Base-by-base conservation (phyloP, 2,113 vertebrate species). In the Psilopogon haemacephalus region DNA sequence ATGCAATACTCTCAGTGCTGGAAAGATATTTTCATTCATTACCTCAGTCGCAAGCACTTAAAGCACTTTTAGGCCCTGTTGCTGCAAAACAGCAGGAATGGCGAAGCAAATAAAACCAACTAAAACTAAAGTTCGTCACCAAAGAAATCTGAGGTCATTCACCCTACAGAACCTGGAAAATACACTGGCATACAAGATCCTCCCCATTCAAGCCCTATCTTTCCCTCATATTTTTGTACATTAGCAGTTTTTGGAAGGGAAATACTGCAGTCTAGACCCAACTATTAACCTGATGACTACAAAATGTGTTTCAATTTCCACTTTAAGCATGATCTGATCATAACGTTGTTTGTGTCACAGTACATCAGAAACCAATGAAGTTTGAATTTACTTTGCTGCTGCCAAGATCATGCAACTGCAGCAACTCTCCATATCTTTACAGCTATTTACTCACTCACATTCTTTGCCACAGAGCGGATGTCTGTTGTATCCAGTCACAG, bases 11-110 rank as follows among this genome's bases (percentile, higher is more conserved):
- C 96, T 96, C 97, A 95, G 98, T 98, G 98, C 98, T 97, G 95
- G 97, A 97, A 98, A 98, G 98, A 98, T 98, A 99, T 99, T 99
- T 99, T 98, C 98, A 99, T 99, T 99, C 98, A 99, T 99, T 99
- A 99, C 98, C 97, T 97, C 97, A 98, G 98, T 99, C 99, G 98
- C 98, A 98, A 98, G 98, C 99, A 99, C 99, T 99, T 99, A 99
- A 98, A 98, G 98, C 98, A 99, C 98, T 99, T 99, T 99, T 98
- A 99, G 98, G 96, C 97, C 97, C 97, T 97, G 97, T 98, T 98
- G 98, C 98, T 98, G 98, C 98, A 97, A 98, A 98, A 97, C 98
- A 98, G 97, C 97, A 98, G 98, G 98, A 97, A 97, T 92, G 89
- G 98, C 95, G 97, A 97, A 98, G 97, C 89, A 96, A 97, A 95